Evolutionary conservation across 2,797 vertebrate species (phyloP).

Genomic region (Margarornis squamiger): DNA sequence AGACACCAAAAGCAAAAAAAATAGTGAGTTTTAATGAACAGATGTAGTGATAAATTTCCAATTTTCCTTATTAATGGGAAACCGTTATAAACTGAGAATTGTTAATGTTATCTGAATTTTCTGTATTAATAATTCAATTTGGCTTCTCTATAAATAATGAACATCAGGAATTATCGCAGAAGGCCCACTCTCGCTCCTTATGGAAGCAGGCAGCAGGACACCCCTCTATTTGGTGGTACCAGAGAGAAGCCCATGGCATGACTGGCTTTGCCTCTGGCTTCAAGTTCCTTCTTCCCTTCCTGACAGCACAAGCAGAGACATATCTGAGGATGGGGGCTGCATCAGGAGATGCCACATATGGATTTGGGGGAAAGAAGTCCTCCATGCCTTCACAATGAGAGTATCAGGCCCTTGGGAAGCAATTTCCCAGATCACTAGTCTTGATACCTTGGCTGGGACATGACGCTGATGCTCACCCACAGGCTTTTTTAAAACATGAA

Average conservation of each 20-base stretch:
- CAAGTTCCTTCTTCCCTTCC: background rate
- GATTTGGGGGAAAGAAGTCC: background rate
- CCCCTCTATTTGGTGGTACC: background rate
- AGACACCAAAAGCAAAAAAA: constrained; percentile 35
- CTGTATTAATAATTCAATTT: constrained; percentile 64
- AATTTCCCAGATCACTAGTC: background rate
- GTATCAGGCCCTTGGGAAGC: background rate
- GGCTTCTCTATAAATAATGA: constrained; percentile 58
- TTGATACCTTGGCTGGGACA: accelerated
- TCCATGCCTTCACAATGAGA: background rate
- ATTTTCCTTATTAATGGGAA: constrained; percentile 71
- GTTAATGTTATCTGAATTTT: constrained; percentile 66
- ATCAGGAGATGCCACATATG: accelerated
- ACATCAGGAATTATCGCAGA: background rate
- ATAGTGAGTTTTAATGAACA: constrained; percentile 54
- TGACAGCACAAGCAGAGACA: background rate
- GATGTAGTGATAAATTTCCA: constrained; percentile 72
- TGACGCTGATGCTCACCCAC: background rate
- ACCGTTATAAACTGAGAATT: constrained; percentile 48
- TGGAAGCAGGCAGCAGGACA: background rate
- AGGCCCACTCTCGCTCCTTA: background rate
- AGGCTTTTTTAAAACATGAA: background rate
- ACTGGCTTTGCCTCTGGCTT: background rate
- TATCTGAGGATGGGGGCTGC: accelerated
- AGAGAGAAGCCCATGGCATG: accelerated